These are phyloP conservation scores for Aurelia sp. DNA, from an alignment of 30 jellyfish, hydroid and myxozoan species.

Conservation along the genomic window DNA sequence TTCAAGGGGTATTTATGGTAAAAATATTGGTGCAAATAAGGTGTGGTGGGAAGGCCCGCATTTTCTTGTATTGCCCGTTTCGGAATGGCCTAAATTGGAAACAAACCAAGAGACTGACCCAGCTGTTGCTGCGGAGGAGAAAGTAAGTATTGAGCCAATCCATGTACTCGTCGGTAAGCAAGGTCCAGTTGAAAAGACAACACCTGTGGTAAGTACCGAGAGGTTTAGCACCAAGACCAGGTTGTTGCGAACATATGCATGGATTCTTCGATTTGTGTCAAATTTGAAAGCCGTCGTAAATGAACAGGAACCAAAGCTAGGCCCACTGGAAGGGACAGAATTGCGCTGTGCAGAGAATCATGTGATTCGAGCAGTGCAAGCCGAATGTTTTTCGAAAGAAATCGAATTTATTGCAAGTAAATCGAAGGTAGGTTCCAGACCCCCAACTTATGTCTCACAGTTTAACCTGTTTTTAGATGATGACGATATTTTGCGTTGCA, in stretches of 20 bases:
- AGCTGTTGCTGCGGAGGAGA: slow-evolving; percentile 18
- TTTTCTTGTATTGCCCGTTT: no score
- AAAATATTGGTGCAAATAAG: slow-evolving; percentile 3
- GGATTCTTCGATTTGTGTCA: slow-evolving; percentile 10
- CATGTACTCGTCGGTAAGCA: no score
- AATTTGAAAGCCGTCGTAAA: background rate
- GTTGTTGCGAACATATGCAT: background rate
- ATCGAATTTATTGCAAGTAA: background rate
- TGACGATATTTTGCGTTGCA: background rate
- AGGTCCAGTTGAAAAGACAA: no score
- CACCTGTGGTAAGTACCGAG: background rate
- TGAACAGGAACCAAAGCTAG: background rate
- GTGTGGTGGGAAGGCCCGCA: slow-evolving; percentile 44
- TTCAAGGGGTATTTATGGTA: slow-evolving; percentile 17
- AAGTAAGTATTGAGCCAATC: background rate
- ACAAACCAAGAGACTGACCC: background rate
- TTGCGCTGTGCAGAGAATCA: background rate
- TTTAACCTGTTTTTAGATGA: slow-evolving; percentile 15
- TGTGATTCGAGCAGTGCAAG: background rate
- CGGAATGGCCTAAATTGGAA: no score
- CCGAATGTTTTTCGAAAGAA: slow-evolving; percentile 12
- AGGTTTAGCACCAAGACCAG: slow-evolving; percentile 5
- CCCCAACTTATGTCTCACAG: slow-evolving; percentile 1
- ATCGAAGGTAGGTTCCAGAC: background rate
- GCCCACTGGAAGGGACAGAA: background rate